These are phyloP conservation scores for Aepyceros melampus DNA, from an alignment of 2,113 vertebrate species.

Conservation along the genomic window DNA sequence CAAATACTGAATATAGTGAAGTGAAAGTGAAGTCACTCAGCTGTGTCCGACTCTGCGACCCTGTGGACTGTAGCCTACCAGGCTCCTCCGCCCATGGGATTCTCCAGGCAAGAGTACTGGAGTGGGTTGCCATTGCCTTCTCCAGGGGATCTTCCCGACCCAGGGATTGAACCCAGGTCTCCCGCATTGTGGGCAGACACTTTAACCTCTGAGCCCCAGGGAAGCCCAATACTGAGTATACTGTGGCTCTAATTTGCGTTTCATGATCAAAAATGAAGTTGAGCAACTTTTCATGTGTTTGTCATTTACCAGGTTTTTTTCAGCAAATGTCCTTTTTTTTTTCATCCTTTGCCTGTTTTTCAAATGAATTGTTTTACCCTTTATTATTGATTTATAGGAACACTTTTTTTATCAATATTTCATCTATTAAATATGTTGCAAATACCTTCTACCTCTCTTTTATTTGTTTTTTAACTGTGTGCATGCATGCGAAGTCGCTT, in stretches of 20 bases:
- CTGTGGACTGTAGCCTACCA: no score
- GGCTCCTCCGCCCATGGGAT: no score
- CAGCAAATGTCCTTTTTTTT: background rate
- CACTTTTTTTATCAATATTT: background rate
- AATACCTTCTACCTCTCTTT: background rate
- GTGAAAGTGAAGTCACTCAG: no score
- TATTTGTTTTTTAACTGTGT: background rate
- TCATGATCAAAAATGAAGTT: background rate
- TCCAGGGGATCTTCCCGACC: no score
- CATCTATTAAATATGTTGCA: background rate
- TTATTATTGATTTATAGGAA: background rate
- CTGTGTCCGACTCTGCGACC: no score
- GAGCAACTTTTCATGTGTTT: background rate
- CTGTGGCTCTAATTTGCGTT: background rate
- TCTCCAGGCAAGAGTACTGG: no score
- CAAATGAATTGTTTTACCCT: background rate
- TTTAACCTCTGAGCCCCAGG: no score
- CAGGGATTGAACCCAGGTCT: no score
- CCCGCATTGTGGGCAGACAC: rapidly evolving
- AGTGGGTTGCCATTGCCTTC: no score
- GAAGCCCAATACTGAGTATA: background rate
- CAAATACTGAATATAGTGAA: background rate
- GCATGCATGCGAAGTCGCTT: background rate
- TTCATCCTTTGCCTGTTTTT: background rate
- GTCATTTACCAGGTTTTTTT: background rate